Conservation (phyloP, 2,888 invertebrate genomes). For the Aleiodes leptofemur region DNA sequence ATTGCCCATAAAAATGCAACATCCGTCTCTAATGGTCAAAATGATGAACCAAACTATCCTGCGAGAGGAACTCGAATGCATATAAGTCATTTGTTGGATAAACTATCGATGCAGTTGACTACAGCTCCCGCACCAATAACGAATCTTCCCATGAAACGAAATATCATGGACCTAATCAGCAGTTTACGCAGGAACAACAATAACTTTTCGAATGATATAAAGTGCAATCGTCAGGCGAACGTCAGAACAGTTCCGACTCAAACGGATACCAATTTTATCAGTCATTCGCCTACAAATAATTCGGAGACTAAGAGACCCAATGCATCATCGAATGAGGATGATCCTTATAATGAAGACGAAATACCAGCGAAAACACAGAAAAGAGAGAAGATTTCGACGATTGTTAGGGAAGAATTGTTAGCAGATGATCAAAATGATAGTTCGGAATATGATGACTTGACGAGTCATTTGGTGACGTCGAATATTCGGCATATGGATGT, state of each 20-base stretch:
- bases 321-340: conserved; percentile 29
- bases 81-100: conserved; percentile 69
- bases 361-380: conserved; percentile 48
- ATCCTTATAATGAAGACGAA: conserved; percentile 45
- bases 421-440: conserved; percentile 63
- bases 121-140: conserved; percentile 57
- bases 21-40: conserved; percentile 39
- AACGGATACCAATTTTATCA: conserved; percentile 54
- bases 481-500: conserved; percentile 68
- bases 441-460: conserved; percentile 64
- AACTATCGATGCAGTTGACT: conserved; percentile 64
- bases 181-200: conserved; percentile 60
- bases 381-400: conserved; percentile 63
- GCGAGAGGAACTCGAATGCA: conserved; percentile 66
- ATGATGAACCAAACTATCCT: conserved; percentile 45
- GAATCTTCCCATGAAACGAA: conserved; percentile 58
- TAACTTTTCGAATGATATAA: conserved; percentile 56
- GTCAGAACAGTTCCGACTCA: conserved; percentile 57
- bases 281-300: conserved; percentile 40
- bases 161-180: conserved; percentile 64
- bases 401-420: conserved; percentile 67
- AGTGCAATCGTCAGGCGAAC: conserved; percentile 57
- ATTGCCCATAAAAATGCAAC: background rate
- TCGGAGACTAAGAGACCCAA: conserved; percentile 36
- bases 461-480: conserved; percentile 65